These are phyloP conservation scores for Falco columbarius DNA, from an alignment of 2,797 vertebrate species.

Conservation along the genomic window DNA sequence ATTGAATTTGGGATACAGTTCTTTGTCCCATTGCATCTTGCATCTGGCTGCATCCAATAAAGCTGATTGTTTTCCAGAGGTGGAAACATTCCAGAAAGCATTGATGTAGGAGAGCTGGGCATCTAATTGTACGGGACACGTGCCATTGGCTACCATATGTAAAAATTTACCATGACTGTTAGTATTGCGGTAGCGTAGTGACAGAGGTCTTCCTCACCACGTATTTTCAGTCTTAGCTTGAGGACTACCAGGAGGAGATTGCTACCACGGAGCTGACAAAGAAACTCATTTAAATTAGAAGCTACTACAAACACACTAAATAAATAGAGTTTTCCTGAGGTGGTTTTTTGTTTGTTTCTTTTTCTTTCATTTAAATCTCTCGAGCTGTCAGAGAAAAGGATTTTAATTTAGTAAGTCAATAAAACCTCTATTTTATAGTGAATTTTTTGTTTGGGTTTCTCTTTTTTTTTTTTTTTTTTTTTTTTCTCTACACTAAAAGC, in stretches of 20 bases:
- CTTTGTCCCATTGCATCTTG: background rate
- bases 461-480: background rate
- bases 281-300: background rate
- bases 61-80: background rate
- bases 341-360: background rate
- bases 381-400: background rate
- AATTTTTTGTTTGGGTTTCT: background rate
- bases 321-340: background rate
- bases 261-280: background rate
- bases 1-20: background rate
- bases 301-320: background rate
- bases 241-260: background rate
- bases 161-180: background rate
- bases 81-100: background rate
- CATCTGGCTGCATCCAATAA: background rate
- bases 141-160: background rate
- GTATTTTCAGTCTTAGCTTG: background rate
- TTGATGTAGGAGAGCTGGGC: background rate
- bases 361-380: background rate
- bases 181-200: background rate
- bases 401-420: constrained; percentile 32
- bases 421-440: background rate
- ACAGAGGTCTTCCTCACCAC: background rate
- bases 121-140: background rate
- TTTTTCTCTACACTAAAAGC: background rate